phyloP scores from a whole-genome alignment of 2,113 vertebrate species.

The Lampris incognitus region DNA sequence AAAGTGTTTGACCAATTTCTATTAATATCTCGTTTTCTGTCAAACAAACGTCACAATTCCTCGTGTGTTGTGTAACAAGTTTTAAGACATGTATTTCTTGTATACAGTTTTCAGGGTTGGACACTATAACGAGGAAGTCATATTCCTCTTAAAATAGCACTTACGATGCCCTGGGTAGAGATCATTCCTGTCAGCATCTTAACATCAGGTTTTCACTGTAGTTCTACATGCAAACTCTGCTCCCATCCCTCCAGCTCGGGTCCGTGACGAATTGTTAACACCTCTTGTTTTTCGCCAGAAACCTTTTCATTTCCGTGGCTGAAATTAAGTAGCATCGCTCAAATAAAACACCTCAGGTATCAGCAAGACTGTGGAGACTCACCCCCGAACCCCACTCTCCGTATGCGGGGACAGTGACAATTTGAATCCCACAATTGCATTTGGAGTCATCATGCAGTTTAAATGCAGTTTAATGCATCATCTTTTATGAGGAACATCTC shows the following conservation, averaged over 20 bases:
- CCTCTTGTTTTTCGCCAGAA: conserved; percentile 55
- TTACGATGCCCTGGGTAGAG: conserved; percentile 39
- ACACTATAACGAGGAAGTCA: conserved; percentile 37
- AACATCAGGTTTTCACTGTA: conserved; percentile 36
- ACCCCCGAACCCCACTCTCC: conserved; percentile 29
- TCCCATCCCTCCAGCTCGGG: conserved; percentile 31
- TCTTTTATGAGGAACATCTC: conserved; percentile 70
- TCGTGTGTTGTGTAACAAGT: conserved; percentile 17
- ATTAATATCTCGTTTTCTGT: conserved; percentile 6
- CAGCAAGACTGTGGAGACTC: conserved; percentile 55
- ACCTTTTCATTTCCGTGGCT: conserved; percentile 71
- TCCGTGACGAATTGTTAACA: conserved; percentile 41
- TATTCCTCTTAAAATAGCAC: conserved; percentile 54
- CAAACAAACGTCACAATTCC: neutral
- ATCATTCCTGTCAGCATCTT: conserved; percentile 37
- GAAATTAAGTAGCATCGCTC: conserved; percentile 73
- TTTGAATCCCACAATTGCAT: conserved; percentile 64
- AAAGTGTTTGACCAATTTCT: no score
- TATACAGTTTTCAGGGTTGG: conserved; percentile 27
- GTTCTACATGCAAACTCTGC: conserved; percentile 35
- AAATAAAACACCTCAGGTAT: conserved; percentile 69
- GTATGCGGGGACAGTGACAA: conserved; percentile 60
- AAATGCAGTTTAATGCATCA: conserved; percentile 67
- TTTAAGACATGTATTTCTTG: neutral
- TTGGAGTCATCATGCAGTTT: conserved; percentile 68